phyloP scores from a whole-genome alignment of 2,888 invertebrate genomes.

The Drosophila bunnanda region DNA sequence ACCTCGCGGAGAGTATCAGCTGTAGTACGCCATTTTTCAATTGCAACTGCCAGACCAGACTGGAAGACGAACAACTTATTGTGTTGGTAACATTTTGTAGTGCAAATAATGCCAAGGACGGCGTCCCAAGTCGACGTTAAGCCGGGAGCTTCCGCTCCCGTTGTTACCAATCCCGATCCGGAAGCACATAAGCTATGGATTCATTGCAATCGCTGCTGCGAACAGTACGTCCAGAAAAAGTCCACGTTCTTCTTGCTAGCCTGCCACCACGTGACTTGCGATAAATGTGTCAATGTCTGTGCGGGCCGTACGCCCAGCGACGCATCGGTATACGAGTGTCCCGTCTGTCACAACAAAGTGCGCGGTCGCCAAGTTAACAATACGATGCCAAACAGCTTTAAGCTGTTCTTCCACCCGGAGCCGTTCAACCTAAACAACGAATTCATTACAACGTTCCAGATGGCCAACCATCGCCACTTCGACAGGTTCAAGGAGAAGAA shows the following conservation, averaged over 20 bases:
- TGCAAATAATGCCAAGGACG: constrained; percentile 2
- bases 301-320: constrained; percentile 50
- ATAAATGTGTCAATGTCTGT: constrained; percentile 63
- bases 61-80: not conserved
- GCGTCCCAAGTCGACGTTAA: not conserved
- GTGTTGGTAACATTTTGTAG: not conserved
- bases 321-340: constrained; percentile 62
- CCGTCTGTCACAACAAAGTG: constrained; percentile 63
- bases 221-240: constrained; percentile 57
- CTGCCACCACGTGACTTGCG: constrained; percentile 76
- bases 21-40: not conserved
- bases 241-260: constrained; percentile 69
- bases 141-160: not conserved
- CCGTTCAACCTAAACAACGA: constrained; percentile 64
- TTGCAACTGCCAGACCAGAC: not conserved
- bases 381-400: constrained; percentile 67
- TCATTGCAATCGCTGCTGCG: constrained; percentile 80
- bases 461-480: constrained; percentile 59
- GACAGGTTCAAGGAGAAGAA: constrained; percentile 48
- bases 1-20: not conserved
- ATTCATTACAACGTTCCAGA: constrained; percentile 66
- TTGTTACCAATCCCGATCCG: not conserved
- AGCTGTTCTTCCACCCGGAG: constrained; percentile 78
- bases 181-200: constrained; percentile 70
- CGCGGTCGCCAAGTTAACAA: constrained; percentile 73